phyloP scores from a whole-genome alignment of 2,797 vertebrate genomes.

The Cynodonichthys magdalenae region DNA sequence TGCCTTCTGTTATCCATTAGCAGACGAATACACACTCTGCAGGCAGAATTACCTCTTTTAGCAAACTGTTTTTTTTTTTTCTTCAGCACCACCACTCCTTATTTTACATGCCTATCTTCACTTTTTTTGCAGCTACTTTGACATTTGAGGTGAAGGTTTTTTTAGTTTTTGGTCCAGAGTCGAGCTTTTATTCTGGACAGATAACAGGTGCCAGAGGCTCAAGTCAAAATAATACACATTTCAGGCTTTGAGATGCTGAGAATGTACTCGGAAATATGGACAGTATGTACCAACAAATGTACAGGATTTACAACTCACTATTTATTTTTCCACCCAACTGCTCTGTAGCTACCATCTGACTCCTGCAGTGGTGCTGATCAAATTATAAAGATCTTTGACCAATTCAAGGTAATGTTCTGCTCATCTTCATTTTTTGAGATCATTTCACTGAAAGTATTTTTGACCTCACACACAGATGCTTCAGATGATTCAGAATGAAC shows the following conservation, averaged over 20 bases:
- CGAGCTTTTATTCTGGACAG: not conserved
- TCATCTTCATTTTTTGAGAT: not conserved
- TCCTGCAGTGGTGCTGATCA: too few species aligned
- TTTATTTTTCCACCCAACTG: too few species aligned
- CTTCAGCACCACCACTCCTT: not conserved
- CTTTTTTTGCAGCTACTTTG: not conserved
- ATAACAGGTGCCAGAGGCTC: not conserved
- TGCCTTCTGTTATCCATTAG: constrained; percentile 2
- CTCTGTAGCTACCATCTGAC: too few species aligned
- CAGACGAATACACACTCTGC: not conserved
- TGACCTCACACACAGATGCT: not conserved
- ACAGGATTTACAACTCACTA: too few species aligned
- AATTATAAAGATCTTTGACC: not conserved
- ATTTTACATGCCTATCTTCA: not conserved
- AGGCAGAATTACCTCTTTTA: not conserved
- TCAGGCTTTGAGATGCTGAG: not conserved
- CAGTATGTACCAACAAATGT: too few species aligned
- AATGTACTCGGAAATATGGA: not conserved
- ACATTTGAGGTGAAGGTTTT: not conserved
- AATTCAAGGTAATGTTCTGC: not conserved
- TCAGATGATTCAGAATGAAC: too few species aligned
- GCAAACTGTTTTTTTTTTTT: not conserved
- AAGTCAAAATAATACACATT: not conserved
- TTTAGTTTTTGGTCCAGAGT: not conserved
- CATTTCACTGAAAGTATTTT: not conserved